Base-by-base conservation (phyloP, 2,888 invertebrate species). In the Tipula helvola region DNA sequence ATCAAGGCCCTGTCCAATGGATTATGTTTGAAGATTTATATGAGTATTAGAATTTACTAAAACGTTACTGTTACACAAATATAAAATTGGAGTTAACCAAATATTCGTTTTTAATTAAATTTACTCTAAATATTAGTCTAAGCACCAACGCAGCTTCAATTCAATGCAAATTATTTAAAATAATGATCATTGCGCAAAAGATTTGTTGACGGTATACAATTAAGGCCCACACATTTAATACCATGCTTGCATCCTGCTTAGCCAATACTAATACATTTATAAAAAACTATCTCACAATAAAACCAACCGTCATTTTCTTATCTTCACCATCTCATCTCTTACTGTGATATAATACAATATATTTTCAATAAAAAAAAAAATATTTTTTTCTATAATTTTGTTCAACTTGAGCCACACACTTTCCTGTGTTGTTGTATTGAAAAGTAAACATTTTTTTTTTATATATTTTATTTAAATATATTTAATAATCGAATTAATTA, bases 401-500 rank as follows among this genome's bases (percentile, higher is more conserved):
- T 28, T 71, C 71, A 71, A 71, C 12, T 28, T 71, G 1, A 71
- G 10, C 28, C 28, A 18, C 28, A 71, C 71, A 28, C 71, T 71
- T 71, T 18, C 71, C 12, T 28, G 28, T 28, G 28, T 28, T 71
- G 28, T 71, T 71, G 71, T 71, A 28, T 71, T 71, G 71, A 28
- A 71, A 71, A 71, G 71, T 71, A 71, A 71, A 71, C 71, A 71
- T n/a, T 71, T 28, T 71, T 28, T 71, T n/a, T 71, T 28, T 71
- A 28, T 71, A 71, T 71, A 71, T 71, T 71, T 71, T 71, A 71
- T 71, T 71, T 71, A 71, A 71, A 71, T 71, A 71, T 71, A 71
- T 71, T 71, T 71, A 71, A 71, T 71, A 71, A 71, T 71, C 71
- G 71, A 71, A 71, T 71, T 71, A 71, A 71, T 71, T 71, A 71